Conservation (phyloP, 2,797 vertebrate species). For the Sparus aurata region DNA sequence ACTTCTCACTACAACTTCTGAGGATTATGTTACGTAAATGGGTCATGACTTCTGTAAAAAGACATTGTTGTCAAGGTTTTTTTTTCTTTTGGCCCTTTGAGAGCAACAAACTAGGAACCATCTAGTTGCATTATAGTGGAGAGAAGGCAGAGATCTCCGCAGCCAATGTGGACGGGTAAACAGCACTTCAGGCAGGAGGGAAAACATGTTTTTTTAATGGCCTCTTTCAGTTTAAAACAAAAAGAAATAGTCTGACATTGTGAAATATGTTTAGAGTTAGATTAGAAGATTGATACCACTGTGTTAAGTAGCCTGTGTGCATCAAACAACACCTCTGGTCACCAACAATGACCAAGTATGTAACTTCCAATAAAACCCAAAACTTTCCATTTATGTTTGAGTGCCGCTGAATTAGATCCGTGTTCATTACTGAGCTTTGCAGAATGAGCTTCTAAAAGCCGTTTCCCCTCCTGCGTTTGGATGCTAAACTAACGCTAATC, state of each 20-base stretch:
- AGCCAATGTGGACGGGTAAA: too few relatives aligned
- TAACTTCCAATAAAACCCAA: not conserved
- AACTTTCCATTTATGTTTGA: not conserved
- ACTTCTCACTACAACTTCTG: too few relatives aligned
- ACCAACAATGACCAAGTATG: not conserved
- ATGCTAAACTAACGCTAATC: not conserved
- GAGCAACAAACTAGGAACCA: too few relatives aligned
- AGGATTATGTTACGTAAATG: too few relatives aligned
- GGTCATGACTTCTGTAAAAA: too few relatives aligned
- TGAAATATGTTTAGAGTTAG: not conserved
- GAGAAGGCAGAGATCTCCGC: too few relatives aligned
- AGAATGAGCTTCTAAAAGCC: not conserved
- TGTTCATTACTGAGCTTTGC: not conserved
- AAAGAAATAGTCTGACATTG: not conserved
- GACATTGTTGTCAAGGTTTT: too few relatives aligned
- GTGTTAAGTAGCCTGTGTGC: not conserved
- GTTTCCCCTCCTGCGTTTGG: too few relatives aligned
- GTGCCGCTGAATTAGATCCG: not conserved
- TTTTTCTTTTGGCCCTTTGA: too few relatives aligned
- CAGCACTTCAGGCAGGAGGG: too few relatives aligned
- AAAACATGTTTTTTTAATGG: too few relatives aligned
- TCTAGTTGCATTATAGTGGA: too few relatives aligned
- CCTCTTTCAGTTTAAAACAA: not conserved
- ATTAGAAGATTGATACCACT: not conserved
- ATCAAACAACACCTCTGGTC: not conserved